Evolutionary conservation across 1,140 invertebrate genomes (phyloP).

Genomic region (Delia radicum): DNA sequence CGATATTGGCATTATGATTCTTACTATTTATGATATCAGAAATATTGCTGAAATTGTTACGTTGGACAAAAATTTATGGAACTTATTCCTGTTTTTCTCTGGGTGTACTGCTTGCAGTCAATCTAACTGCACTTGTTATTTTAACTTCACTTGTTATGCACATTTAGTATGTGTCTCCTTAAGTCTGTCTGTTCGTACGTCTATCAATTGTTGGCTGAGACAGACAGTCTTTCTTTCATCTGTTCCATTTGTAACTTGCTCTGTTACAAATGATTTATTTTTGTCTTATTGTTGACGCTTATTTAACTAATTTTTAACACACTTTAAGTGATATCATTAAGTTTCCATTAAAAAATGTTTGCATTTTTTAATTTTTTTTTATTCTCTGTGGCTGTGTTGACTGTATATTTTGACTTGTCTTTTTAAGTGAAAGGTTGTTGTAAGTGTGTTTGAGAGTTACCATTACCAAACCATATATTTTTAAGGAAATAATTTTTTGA

Average conservation of each 20-base stretch:
- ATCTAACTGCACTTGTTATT: not conserved
- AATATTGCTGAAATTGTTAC: too few species aligned
- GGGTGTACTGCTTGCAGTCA: not conserved
- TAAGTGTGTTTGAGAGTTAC: not conserved
- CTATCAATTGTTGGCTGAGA: not conserved
- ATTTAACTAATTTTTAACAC: constrained; percentile 26
- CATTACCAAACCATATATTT: not conserved
- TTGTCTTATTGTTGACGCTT: constrained; percentile 16
- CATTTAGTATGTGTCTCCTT: not conserved
- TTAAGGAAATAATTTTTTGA: constrained; percentile 5
- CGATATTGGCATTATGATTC: too few species aligned
- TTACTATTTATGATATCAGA: too few species aligned
- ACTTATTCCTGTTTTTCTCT: not conserved
- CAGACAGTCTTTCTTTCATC: not conserved
- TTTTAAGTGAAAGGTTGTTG: constrained; percentile 15
- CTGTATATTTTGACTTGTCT: not conserved
- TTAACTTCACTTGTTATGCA: constrained; percentile 12
- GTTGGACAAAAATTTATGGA: too few species aligned
- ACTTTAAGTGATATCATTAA: constrained; percentile 19
- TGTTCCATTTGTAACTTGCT: not conserved
- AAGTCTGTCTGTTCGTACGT: not conserved
- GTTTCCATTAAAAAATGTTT: constrained; percentile 19
- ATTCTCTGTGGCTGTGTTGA: not conserved
- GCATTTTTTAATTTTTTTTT: not conserved
- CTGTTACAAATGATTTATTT: constrained; percentile 21